These are phyloP conservation scores for Stegostoma tigrinum DNA, from an alignment of 2,113 vertebrate species.

Conservation along the genomic window DNA sequence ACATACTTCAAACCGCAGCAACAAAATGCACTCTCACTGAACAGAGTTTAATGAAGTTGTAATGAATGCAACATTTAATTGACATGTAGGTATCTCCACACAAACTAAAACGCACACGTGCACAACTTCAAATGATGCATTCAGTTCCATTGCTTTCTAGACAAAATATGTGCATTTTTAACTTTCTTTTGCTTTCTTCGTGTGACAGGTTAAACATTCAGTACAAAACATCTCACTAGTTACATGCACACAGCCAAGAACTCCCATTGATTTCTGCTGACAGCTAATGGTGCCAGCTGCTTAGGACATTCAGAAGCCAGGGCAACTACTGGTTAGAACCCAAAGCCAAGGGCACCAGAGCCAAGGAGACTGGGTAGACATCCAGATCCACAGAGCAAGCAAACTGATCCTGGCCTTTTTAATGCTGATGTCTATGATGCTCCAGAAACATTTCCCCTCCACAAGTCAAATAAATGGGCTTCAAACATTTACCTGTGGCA, in stretches of 20 bases:
- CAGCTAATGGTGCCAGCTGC: too few relatives aligned
- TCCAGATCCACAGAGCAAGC: not conserved
- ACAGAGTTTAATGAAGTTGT: too few relatives aligned
- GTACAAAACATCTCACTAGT: not conserved
- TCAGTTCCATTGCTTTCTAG: not conserved
- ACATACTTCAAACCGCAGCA: not conserved
- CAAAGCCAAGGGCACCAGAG: not conserved
- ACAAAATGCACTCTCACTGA: not conserved
- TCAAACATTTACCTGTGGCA: not conserved
- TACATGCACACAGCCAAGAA: not conserved
- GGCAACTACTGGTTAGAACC: not conserved
- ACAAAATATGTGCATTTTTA: not conserved
- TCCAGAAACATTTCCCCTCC: not conserved
- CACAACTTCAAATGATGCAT: constrained; percentile 4
- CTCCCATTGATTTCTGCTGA: not conserved
- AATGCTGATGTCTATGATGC: not conserved
- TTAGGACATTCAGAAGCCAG: too few relatives aligned
- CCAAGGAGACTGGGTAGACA: not conserved
- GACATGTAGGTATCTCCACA: not conserved
- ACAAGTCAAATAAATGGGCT: not conserved
- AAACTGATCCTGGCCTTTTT: not conserved
- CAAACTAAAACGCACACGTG: not conserved
- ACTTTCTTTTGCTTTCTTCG: not conserved
- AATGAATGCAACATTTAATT: constrained; percentile 12
- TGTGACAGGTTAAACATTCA: not conserved